phyloP scores from a whole-genome alignment of 2,113 vertebrate genomes.

The Sinocyclocheilus maitianheensis region DNA sequence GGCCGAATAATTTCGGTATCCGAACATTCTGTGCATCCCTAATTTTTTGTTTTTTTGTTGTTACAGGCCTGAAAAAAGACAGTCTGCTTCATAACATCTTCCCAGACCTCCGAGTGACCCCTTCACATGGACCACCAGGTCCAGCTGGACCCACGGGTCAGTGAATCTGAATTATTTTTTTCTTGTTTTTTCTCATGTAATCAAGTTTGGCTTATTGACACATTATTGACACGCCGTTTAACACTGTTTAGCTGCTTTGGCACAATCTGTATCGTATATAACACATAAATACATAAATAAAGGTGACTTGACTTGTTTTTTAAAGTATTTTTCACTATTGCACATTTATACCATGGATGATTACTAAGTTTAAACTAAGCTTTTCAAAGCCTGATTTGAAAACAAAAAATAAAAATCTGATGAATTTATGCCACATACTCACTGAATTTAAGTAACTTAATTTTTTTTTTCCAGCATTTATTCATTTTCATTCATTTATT shows the following conservation, averaged over 20 bases:
- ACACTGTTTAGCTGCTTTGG: too few species aligned
- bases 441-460: not conserved
- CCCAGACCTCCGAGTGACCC: conserved; percentile 74
- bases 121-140: conserved; percentile 80
- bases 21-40: too few species aligned
- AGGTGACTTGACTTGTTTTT: too few species aligned
- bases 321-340: too few species aligned
- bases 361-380: too few species aligned
- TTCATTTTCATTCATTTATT: not conserved
- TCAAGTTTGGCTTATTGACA: too few species aligned
- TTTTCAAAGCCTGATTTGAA: not conserved
- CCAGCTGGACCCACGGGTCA: conserved; percentile 85
- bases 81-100: conserved; percentile 86
- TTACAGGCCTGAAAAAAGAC: conserved; percentile 78
- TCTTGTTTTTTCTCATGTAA: not conserved
- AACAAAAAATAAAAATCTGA: not conserved
- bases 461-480: too few species aligned
- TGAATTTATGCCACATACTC: not conserved
- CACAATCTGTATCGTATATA: too few species aligned
- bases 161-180: conserved; percentile 48
- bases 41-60: too few species aligned
- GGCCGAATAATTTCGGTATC: too few species aligned
- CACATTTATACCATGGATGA: not conserved
- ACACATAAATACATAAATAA: too few species aligned
- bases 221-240: too few species aligned